These are phyloP conservation scores for Thaumatotibia leucotreta DNA, from an alignment of 1,140 invertebrate species.

Conservation along the genomic window DNA sequence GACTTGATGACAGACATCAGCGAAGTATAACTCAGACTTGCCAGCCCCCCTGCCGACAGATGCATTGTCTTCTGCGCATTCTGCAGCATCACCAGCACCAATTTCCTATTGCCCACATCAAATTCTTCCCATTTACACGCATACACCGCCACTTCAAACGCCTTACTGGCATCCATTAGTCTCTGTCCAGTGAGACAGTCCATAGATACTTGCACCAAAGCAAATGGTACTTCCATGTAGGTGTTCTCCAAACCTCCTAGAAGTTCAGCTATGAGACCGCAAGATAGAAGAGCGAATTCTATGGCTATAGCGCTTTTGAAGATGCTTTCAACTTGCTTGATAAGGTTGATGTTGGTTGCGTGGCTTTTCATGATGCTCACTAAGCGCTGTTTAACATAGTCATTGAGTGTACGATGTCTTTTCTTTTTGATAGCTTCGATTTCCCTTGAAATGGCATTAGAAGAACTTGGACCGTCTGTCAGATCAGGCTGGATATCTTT, in stretches of 20 bases:
- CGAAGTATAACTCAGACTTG: constrained; percentile 31
- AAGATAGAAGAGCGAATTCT: constrained; percentile 30
- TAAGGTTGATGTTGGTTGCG: constrained; percentile 26
- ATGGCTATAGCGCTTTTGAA: constrained; percentile 29
- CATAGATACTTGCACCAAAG: constrained; percentile 37
- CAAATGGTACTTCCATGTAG: constrained; percentile 43
- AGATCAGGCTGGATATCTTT: neutral
- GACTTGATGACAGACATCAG: constrained; percentile 41
- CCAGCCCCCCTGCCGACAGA: constrained; percentile 42
- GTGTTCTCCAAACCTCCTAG: constrained; percentile 54
- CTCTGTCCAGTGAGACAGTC: constrained; percentile 44
- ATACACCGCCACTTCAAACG: constrained; percentile 39
- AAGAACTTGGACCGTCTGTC: neutral
- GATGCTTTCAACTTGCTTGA: constrained; percentile 24
- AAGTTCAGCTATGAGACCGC: constrained; percentile 39
- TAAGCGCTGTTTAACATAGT: constrained; percentile 27
- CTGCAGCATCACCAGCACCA: constrained; percentile 36
- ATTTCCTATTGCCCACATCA: constrained; percentile 34
- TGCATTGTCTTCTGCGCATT: constrained; percentile 40
- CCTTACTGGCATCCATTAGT: constrained; percentile 38
- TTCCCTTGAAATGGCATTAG: constrained; percentile 7
- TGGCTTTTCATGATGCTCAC: constrained; percentile 31
- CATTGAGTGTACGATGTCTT: constrained; percentile 23
- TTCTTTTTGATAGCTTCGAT: neutral
- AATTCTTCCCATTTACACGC: constrained; percentile 49